A percentile compares a stretch with the other conserved stretches of the same genome.
Evolutionary conservation across 2,888 invertebrate species (phyloP).

Genomic region (Erpobdella octoculata): DNA sequence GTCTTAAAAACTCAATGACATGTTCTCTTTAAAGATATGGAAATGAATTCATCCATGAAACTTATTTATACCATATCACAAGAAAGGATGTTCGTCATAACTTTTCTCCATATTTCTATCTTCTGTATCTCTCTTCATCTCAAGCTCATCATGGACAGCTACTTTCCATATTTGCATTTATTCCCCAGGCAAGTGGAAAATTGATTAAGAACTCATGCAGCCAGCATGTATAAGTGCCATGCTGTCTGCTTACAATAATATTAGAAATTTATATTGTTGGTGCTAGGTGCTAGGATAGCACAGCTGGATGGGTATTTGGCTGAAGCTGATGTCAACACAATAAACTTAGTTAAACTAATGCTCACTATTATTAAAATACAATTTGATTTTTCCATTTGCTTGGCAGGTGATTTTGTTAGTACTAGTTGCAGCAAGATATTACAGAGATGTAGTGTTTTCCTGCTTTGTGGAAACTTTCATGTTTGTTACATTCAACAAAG

Average conservation of each 20-base stretch:
- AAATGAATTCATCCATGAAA: constrained; percentile 77
- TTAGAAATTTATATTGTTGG: too few relatives aligned
- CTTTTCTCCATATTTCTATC: constrained; percentile 89
- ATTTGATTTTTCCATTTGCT: neutral
- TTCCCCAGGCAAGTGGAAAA: constrained; percentile 19
- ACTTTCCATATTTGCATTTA: constrained; percentile 17
- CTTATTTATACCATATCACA: constrained; percentile 80
- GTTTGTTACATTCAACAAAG: constrained; percentile 86
- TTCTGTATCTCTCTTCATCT: constrained; percentile 64
- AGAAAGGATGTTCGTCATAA: constrained; percentile 85
- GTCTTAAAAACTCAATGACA: neutral
- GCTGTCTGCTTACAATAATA: too few relatives aligned
- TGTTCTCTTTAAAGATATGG: constrained; percentile 62
- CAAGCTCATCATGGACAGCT: neutral
- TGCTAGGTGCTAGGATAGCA: too few relatives aligned
- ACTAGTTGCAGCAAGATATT: constrained; percentile 43
- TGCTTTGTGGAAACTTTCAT: constrained; percentile 75
- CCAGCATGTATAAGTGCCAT: too few relatives aligned
- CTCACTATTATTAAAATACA: too few relatives aligned
- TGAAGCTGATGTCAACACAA: too few relatives aligned
- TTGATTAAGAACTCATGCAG: too few relatives aligned
- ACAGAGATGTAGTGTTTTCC: constrained; percentile 68
- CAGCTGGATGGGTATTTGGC: too few relatives aligned
- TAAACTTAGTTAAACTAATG: too few relatives aligned
- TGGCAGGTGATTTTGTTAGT: constrained; percentile 57